A percentile compares a stretch with the other conserved stretches of the same genome.
Conservation (phyloP, 2,797 vertebrate species). For the Labeo calbasu region DNA sequence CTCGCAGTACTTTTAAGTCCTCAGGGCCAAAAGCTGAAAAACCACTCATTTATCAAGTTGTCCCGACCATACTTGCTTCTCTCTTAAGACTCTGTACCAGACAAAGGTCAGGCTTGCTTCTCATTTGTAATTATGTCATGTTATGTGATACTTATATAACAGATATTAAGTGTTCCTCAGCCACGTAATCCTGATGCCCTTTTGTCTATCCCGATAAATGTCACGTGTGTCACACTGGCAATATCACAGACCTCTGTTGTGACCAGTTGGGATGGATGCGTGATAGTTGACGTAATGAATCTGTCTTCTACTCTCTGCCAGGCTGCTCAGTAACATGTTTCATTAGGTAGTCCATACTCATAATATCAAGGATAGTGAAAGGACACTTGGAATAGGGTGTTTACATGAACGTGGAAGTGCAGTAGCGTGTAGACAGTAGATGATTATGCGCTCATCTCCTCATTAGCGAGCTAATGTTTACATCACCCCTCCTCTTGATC, state of each 20-base stretch:
- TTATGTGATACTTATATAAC: background rate
- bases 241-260: background rate
- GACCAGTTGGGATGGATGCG: background rate
- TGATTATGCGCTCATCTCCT: background rate
- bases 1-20: background rate
- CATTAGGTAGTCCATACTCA: background rate
- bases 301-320: background rate
- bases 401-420: background rate
- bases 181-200: background rate
- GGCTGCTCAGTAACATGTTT: background rate
- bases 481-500: background rate
- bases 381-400: background rate
- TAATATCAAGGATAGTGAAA: background rate
- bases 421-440: background rate
- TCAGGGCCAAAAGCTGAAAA: background rate
- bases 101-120: background rate
- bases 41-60: background rate
- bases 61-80: background rate
- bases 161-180: background rate
- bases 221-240: background rate
- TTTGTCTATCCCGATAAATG: background rate
- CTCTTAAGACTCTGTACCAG: background rate
- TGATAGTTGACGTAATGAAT: conserved; percentile 10
- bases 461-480: background rate
- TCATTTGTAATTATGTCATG: background rate